Evolutionary conservation across 1,140 invertebrate species (phyloP), one percentile per base, ranked within the genome.

Genomic region (Lysiphlebus fabarum): DNA sequence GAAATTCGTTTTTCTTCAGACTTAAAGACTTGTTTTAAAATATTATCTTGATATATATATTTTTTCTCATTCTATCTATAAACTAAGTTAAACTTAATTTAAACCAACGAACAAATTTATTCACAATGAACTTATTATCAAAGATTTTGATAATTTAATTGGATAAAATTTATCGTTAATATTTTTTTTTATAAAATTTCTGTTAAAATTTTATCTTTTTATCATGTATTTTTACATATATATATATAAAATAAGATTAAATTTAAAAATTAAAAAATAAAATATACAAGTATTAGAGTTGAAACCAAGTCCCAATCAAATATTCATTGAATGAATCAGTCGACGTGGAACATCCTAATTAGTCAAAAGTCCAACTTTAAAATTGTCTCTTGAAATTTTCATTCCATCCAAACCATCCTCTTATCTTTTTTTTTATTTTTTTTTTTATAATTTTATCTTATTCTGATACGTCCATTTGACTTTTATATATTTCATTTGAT

Each of bases 221-320:
- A 17, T 10, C 11, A 2, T 7, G n/a, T 34, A 49, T 36, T 51
- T 51, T 12, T 33, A 12, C 5, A 51, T n/a, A 7, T 40, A 1
- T 40, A 10, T n/a, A 51, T 38, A 36, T 37, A 51, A 51, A 37
- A 37, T n/a, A 7, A n/a, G n/a, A 51, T 40, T 36, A 34, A 37
- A 38, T 49, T 33, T 4, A 51, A 38, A 51, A 51, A n/a, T n/a
- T n/a, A 4, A 40, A 40, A 40, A 10, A 33, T 36, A 11, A 33
- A n/a, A 49, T 7, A n/a, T 45, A n/a, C 6, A 14, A 34, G 17
- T 38, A 11, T 10, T 17, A 17, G 36, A 42, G 38, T 33, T 40
- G 38, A 41, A 41, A 17, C 40, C 37, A 53, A 47, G 34, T 53
- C 56, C 49, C 56, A 58, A 58, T 58, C 56, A 58, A 58, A 58